Percentiles rank a stretch among this genome's conserved stretches.
phyloP scores from a whole-genome alignment of 1,140 invertebrate genomes.

The Halyomorpha halys region DNA sequence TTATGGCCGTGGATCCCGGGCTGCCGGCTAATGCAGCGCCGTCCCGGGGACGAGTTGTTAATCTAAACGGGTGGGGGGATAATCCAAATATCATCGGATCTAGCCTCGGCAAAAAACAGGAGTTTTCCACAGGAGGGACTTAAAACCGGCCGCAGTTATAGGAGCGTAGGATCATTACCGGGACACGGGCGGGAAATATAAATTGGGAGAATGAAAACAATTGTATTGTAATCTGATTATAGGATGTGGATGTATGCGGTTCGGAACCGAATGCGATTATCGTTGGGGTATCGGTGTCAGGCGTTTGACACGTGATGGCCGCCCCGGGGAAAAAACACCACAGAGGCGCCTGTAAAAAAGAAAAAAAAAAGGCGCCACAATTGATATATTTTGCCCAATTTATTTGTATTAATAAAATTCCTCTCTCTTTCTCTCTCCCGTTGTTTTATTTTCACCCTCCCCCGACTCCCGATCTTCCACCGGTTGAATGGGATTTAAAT shows the following conservation, averaged over 20 bases:
- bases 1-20: too few relatives aligned
- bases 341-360: too few relatives aligned
- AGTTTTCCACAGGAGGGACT: slow-evolving; percentile 1
- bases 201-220: slow-evolving; percentile 17
- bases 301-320: slow-evolving; percentile 2
- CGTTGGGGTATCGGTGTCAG: neutral
- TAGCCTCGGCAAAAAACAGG: slow-evolving; percentile 3
- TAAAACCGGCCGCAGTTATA: slow-evolving; percentile 7
- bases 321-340: neutral
- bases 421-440: slow-evolving; percentile 1
- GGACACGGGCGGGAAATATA: slow-evolving; percentile 12
- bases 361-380: too few relatives aligned
- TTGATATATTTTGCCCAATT: slow-evolving; percentile 6
- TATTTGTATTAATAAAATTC: slow-evolving; percentile 18
- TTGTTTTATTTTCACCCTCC: neutral
- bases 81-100: slow-evolving; percentile 17
- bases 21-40: neutral
- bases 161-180: slow-evolving; percentile 2
- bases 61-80: slow-evolving; percentile 6
- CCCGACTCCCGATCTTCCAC: neutral
- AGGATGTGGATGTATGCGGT: neutral
- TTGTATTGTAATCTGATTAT: slow-evolving; percentile 18
- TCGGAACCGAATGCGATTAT: slow-evolving; percentile 11
- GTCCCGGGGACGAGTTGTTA: neutral
- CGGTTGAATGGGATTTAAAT: slow-evolving; percentile 11